Percentiles rank a stretch among this genome's conserved stretches.
phyloP scores from a whole-genome alignment of 2,113 vertebrate species.

The Anarrhichthys ocellatus region DNA sequence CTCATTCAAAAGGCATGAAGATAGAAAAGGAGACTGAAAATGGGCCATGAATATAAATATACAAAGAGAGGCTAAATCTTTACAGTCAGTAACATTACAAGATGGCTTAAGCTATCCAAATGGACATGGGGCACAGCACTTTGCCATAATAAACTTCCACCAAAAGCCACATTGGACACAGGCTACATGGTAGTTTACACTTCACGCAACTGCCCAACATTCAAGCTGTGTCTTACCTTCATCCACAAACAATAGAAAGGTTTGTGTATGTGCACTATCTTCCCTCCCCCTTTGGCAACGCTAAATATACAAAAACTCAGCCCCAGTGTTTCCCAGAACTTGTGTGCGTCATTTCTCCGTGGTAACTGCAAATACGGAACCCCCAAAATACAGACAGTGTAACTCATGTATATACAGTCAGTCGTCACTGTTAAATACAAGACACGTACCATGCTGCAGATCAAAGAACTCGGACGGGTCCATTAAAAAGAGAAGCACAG shows the following conservation, averaged over 20 bases:
- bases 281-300: constrained; percentile 53
- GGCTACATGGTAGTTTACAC: constrained; percentile 54
- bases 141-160: constrained; percentile 53
- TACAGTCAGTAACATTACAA: constrained; percentile 73
- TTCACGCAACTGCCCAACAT: constrained; percentile 59
- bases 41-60: constrained; percentile 74
- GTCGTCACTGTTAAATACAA: constrained; percentile 50
- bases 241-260: constrained; percentile 45
- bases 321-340: constrained; percentile 27
- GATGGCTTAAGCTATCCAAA: constrained; percentile 49
- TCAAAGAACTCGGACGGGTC: constrained; percentile 50
- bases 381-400: constrained; percentile 38
- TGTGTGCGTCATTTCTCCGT: constrained; percentile 17
- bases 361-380: constrained; percentile 49
- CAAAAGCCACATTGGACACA: constrained; percentile 56
- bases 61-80: constrained; percentile 77
- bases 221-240: constrained; percentile 36
- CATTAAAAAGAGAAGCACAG: constrained; percentile 63
- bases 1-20: constrained; percentile 75
- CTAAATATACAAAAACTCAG: constrained; percentile 55
- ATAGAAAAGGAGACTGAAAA: constrained; percentile 78
- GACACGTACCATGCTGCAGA: constrained; percentile 61
- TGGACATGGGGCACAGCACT: constrained; percentile 61
- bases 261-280: constrained; percentile 32
- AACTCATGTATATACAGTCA: constrained; percentile 50